Conservation (phyloP, 2,113 vertebrate species). For the Macroglossus sobrinus region DNA sequence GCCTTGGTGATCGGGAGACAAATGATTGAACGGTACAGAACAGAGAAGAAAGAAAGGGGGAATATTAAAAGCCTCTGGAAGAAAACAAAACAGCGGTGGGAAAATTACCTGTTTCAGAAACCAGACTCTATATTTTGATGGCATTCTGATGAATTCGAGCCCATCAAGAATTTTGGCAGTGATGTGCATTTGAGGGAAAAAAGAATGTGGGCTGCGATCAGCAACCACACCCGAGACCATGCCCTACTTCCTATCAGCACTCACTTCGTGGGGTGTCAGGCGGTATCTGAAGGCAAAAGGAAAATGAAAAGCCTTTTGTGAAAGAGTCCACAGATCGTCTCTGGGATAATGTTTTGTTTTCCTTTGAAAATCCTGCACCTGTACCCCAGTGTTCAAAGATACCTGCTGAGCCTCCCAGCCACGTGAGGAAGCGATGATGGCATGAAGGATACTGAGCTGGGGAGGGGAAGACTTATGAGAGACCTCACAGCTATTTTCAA, state of each 20-base stretch:
- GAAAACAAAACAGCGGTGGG: constrained; percentile 35
- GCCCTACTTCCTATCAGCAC: background rate
- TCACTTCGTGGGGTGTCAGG: background rate
- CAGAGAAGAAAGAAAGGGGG: constrained; percentile 30
- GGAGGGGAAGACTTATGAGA: background rate
- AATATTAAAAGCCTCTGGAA: constrained; percentile 1
- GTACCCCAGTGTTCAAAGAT: background rate
- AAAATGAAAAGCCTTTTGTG: background rate
- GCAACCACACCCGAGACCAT: background rate
- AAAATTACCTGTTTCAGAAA: constrained; percentile 58
- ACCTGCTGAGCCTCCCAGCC: background rate
- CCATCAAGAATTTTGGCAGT: background rate
- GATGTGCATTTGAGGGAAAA: background rate
- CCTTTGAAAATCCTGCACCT: background rate
- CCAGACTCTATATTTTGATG: constrained; percentile 44
- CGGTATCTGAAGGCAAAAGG: background rate
- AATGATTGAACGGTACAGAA: constrained; percentile 9
- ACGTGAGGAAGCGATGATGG: background rate
- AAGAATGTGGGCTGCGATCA: background rate
- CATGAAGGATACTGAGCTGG: background rate
- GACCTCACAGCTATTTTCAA: background rate
- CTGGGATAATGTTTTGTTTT: background rate
- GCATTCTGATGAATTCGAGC: background rate
- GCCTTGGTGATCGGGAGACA: constrained; percentile 41
- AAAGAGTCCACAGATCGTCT: background rate